phyloP scores from a whole-genome alignment of 2,797 vertebrate species.

The Taeniopygia guttata region DNA sequence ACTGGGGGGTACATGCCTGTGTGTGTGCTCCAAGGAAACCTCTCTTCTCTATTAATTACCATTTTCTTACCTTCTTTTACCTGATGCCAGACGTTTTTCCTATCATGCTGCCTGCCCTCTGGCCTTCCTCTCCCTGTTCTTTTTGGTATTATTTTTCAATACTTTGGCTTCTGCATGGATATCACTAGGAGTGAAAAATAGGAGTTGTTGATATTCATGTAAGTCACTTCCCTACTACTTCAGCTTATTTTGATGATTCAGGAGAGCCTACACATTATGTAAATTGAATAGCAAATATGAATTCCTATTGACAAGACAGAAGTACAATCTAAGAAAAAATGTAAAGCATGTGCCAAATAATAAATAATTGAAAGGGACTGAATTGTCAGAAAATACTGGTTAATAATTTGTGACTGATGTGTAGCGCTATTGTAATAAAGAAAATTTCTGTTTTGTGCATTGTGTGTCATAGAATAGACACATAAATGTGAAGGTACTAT shows the following conservation, averaged over 20 bases:
- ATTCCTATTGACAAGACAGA: conserved; percentile 38
- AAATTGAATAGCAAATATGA: conserved; percentile 48
- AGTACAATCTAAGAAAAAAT: neutral
- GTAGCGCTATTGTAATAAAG: neutral
- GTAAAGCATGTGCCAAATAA: neutral
- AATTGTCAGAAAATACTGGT: conserved; percentile 14
- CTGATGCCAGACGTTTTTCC: neutral
- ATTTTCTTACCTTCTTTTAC: neutral
- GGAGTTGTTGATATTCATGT: neutral
- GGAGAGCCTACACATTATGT: conserved; percentile 31
- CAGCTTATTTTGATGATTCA: conserved; percentile 46
- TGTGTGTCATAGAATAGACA: neutral
- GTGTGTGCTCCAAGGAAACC: neutral
- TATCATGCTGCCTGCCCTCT: neutral
- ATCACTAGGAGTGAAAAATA: conserved; percentile 5
- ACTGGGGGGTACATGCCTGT: fast-evolving
- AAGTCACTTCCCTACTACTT: conserved; percentile 19
- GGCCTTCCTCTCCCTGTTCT: neutral
- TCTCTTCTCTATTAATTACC: neutral
- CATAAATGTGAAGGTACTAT: neutral
- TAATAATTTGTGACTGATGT: conserved; percentile 29
- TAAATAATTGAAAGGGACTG: conserved; percentile 41
- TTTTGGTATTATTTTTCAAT: neutral
- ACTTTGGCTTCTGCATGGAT: neutral
- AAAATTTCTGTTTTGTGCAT: neutral